Conservation (phyloP, 2,888 invertebrate species). For the Junonia oenone region DNA sequence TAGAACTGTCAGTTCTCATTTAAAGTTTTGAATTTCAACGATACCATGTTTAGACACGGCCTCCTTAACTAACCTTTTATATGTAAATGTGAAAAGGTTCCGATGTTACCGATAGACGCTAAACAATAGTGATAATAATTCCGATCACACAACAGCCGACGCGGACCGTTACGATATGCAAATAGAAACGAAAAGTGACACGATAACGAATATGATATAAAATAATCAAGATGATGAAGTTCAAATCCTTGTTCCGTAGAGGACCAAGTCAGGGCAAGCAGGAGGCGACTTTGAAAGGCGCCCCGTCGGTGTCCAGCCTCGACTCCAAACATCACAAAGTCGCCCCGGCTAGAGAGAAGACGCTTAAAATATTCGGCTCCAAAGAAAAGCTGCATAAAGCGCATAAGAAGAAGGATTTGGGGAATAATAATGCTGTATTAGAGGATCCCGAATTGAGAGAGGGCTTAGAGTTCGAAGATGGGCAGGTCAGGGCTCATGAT, state of each 20-base stretch:
- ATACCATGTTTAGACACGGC: constrained; percentile 16
- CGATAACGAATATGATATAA: constrained; percentile 57
- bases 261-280: constrained; percentile 83
- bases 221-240: constrained; percentile 89
- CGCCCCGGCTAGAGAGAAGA: constrained; percentile 67
- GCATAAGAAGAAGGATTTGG: constrained; percentile 67
- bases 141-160: constrained; percentile 34
- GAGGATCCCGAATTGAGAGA: constrained; percentile 70
- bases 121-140: constrained; percentile 30
- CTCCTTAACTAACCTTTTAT: constrained; percentile 20
- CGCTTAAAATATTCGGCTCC: constrained; percentile 73
- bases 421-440: constrained; percentile 71
- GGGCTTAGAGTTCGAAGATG: constrained; percentile 61
- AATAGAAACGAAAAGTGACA: constrained; percentile 60
- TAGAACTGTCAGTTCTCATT: not conserved
- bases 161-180: constrained; percentile 37
- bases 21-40: not conserved
- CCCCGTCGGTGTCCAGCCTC: constrained; percentile 83
- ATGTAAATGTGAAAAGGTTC: constrained; percentile 15
- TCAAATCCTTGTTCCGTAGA: constrained; percentile 95
- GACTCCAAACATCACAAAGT: constrained; percentile 81
- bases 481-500: constrained; percentile 49
- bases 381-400: constrained; percentile 76
- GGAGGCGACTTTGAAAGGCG: constrained; percentile 77
- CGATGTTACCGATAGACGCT: constrained; percentile 21